Evolutionary conservation across 2,888 invertebrate genomes (phyloP).

Genomic region (Hydropsyche betteni): DNA sequence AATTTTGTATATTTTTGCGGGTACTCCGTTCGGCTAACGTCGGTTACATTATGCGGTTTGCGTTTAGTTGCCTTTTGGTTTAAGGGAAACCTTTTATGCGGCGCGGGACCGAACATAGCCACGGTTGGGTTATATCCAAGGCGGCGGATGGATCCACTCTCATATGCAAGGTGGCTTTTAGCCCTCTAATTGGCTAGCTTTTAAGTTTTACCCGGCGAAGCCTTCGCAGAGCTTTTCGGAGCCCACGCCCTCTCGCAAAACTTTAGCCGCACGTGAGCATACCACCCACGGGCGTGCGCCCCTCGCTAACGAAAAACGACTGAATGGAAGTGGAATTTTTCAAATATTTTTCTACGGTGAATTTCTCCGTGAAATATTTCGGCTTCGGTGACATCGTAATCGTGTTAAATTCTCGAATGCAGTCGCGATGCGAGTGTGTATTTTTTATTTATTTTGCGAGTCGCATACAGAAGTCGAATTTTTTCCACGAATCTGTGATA

Average conservation of each 20-base stretch:
- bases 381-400: too few species aligned
- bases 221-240: conserved; percentile 49
- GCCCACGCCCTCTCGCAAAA: conserved; percentile 44
- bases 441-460: too few species aligned
- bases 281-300: conserved; percentile 2
- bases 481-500: too few species aligned
- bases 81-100: conserved; percentile 44
- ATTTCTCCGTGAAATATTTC: too few species aligned
- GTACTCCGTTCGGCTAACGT: conserved; percentile 1
- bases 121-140: conserved; percentile 10
- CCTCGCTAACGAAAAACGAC: too few species aligned
- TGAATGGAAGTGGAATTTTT: too few species aligned
- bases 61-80: conserved; percentile 50
- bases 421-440: too few species aligned
- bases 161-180: conserved; percentile 66
- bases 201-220: conserved; percentile 64
- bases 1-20: background rate
- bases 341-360: too few species aligned
- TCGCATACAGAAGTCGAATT: too few species aligned
- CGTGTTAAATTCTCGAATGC: too few species aligned
- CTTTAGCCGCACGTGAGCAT: conserved; percentile 34
- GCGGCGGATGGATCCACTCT: conserved; percentile 50
- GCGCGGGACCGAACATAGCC: conserved; percentile 12
- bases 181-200: conserved; percentile 67
- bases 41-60: conserved; percentile 46